phyloP scores from a whole-genome alignment of 2,113 vertebrate genomes.

The Ammodytes dubius region DNA sequence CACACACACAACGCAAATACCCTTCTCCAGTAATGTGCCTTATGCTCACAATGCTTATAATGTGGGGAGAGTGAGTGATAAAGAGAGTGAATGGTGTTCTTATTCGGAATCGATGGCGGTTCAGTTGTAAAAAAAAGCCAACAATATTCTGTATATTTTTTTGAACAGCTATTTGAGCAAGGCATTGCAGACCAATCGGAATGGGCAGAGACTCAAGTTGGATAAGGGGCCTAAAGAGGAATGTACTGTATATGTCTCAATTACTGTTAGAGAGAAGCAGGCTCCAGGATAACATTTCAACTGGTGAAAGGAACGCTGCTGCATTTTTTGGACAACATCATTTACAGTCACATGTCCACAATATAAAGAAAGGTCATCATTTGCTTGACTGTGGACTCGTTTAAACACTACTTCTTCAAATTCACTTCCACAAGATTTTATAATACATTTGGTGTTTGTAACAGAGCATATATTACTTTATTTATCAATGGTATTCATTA shows the following conservation, averaged over 20 bases:
- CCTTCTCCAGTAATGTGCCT: too few relatives aligned
- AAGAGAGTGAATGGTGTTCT: slow-evolving; percentile 30
- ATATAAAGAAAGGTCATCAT: neutral
- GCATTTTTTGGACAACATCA: neutral
- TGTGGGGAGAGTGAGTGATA: slow-evolving; percentile 6
- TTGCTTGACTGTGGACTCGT: neutral
- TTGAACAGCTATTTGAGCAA: slow-evolving; percentile 1
- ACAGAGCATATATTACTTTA: neutral
- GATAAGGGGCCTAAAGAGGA: neutral
- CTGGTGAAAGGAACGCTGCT: neutral
- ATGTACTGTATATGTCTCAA: neutral
- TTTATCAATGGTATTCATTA: neutral
- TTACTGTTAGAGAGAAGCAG: neutral
- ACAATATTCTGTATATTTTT: slow-evolving; percentile 13
- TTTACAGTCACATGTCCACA: neutral
- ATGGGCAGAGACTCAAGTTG: neutral
- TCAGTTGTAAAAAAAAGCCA: slow-evolving; percentile 25
- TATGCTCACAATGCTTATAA: neutral
- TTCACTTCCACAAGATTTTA: too few relatives aligned
- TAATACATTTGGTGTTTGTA: too few relatives aligned
- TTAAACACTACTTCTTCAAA: neutral
- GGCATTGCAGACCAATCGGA: neutral
- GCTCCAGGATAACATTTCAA: neutral
- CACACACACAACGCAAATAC: too few relatives aligned
- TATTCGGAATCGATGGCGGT: slow-evolving; percentile 30